These are phyloP conservation scores for Apus apus DNA, from an alignment of 2,113 vertebrate genomes.

Conservation along the genomic window DNA sequence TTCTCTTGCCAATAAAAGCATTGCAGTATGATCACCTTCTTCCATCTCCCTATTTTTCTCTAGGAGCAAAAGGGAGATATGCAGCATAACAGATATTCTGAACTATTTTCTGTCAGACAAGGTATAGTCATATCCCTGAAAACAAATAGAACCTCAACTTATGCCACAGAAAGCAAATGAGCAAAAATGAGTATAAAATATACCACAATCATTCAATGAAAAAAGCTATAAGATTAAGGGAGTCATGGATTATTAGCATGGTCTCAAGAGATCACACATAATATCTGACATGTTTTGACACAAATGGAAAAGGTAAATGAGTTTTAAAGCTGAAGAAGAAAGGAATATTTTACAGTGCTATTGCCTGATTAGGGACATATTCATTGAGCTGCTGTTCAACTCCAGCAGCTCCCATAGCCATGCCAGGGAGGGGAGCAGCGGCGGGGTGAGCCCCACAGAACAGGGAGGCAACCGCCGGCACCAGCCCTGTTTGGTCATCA, in stretches of 20 bases:
- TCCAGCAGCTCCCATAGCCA: neutral
- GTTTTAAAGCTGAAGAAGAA: slow-evolving; percentile 39
- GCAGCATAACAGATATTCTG: slow-evolving; percentile 54
- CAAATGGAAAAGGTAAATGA: slow-evolving; percentile 21
- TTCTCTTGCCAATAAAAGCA: neutral
- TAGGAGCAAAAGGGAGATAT: neutral
- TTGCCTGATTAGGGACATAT: neutral
- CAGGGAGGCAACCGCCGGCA: neutral
- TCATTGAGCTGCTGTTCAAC: neutral
- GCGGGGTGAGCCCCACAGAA: rapidly evolving
- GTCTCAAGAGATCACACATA: slow-evolving; percentile 48
- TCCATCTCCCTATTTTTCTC: slow-evolving; percentile 26
- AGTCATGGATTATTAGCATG: slow-evolving; percentile 42
- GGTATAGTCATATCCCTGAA: slow-evolving; percentile 42
- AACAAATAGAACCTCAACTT: slow-evolving; percentile 36
- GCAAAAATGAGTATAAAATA: slow-evolving; percentile 9
- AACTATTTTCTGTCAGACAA: slow-evolving; percentile 45
- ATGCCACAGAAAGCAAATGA: neutral
- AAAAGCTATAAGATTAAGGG: slow-evolving; percentile 54
- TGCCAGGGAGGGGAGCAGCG: neutral
- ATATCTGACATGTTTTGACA: slow-evolving; percentile 66
- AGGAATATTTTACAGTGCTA: slow-evolving; percentile 1
- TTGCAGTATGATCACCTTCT: neutral
- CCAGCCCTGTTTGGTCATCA: neutral
- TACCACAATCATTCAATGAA: slow-evolving; percentile 53